phyloP scores from a whole-genome alignment of 2,797 vertebrate species.

The Poeciliopsis turneri region DNA sequence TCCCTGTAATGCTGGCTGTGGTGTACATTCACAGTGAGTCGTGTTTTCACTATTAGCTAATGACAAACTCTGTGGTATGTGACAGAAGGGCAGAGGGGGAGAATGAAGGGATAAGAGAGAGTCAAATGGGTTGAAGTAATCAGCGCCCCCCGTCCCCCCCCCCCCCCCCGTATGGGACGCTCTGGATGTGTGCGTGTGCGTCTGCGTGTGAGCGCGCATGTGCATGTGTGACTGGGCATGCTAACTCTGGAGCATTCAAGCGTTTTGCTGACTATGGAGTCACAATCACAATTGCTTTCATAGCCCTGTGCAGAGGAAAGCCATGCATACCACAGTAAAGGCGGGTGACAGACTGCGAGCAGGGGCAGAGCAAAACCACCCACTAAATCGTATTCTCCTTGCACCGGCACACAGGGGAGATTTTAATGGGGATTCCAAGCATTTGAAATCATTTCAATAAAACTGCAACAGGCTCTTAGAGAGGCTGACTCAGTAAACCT shows the following conservation, averaged over 20 bases:
- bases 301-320: conserved; percentile 76
- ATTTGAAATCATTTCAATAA: conserved; percentile 74
- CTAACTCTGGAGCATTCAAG: conserved; percentile 76
- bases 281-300: conserved; percentile 83
- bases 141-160: conserved; percentile 30
- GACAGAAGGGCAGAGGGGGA: conserved; percentile 62
- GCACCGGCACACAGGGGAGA: conserved; percentile 44
- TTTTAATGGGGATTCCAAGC: conserved; percentile 65
- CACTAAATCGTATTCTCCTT: conserved; percentile 66
- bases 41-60: conserved; percentile 72
- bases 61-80: conserved; percentile 74
- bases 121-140: conserved; percentile 78
- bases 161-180: conserved; percentile 50
- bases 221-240: conserved; percentile 44
- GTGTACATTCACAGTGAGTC: conserved; percentile 52
- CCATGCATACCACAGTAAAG: conserved; percentile 76
- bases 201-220: conserved; percentile 24
- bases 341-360: conserved; percentile 66
- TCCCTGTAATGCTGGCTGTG: conserved; percentile 37
- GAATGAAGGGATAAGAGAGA: conserved; percentile 73
- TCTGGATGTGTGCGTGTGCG: conserved; percentile 25
- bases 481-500: conserved; percentile 47
- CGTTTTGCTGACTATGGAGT: conserved; percentile 81
- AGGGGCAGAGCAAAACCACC: conserved; percentile 58
- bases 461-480: conserved; percentile 60